Conservation (phyloP, 2,113 vertebrate species). For the Crotalus horridus region DNA sequence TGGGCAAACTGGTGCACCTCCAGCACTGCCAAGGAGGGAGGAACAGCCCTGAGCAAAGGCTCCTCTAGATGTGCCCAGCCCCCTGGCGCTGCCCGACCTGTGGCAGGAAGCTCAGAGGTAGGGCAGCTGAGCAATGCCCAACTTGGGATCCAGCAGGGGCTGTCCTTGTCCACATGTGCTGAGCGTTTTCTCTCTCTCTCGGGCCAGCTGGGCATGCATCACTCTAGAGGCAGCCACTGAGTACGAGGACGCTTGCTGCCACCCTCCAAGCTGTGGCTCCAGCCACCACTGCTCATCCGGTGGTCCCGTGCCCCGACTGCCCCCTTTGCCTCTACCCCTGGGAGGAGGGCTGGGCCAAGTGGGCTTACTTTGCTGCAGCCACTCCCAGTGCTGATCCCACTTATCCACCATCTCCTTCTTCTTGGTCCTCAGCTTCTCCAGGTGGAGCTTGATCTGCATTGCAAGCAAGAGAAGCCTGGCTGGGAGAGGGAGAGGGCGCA, state of each 20-base stretch:
- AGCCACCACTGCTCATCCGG: background rate
- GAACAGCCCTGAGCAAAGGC: accelerated
- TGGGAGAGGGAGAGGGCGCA: background rate
- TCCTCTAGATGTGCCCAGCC: background rate
- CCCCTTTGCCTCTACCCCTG: accelerated
- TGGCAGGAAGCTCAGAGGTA: background rate
- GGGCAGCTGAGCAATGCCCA: background rate
- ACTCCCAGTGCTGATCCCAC: conserved; percentile 93
- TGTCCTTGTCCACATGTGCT: background rate
- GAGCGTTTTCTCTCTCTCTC: background rate
- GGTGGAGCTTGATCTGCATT: conserved; percentile 81
- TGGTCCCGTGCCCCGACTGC: background rate
- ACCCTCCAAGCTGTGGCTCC: background rate
- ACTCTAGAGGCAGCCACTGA: background rate
- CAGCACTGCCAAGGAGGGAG: conserved; percentile 72
- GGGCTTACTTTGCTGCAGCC: conserved; percentile 88
- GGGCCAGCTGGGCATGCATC: too few relatives aligned
- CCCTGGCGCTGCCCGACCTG: background rate
- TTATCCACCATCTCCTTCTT: conserved; percentile 86
- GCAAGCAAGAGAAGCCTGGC: background rate
- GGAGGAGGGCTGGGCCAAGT: too few relatives aligned
- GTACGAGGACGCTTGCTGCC: background rate
- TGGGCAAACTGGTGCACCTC: conserved; percentile 96
- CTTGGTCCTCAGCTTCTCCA: conserved; percentile 85
- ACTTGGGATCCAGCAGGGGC: background rate